Evolutionary conservation across 1,140 invertebrate genomes (phyloP).

Genomic region (Halictus rubicundus): DNA sequence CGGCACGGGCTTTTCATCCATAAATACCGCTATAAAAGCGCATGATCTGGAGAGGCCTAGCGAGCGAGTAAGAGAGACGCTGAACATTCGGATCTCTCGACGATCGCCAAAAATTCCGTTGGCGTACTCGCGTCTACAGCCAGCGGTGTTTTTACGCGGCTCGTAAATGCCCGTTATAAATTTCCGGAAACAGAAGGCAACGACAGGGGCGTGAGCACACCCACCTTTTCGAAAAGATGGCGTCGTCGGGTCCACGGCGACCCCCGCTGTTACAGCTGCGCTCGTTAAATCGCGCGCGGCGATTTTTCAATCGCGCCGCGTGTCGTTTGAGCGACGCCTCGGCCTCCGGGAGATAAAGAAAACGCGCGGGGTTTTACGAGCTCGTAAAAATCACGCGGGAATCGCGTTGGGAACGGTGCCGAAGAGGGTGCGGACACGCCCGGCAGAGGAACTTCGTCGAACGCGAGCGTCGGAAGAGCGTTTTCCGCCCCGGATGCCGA

Average conservation of each 20-base stretch:
- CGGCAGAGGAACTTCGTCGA: neutral
- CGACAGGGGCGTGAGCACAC: constrained; percentile 9
- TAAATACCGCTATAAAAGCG: constrained; percentile 22
- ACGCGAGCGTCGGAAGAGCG: neutral
- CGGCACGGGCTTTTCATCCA: neutral
- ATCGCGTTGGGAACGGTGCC: neutral
- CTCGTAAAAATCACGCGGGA: constrained; percentile 62
- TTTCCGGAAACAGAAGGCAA: constrained; percentile 40
- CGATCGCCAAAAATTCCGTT: constrained; percentile 8
- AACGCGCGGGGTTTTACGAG: constrained; percentile 67
- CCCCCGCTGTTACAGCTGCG: constrained; percentile 19
- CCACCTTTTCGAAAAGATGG: neutral
- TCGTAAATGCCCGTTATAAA: constrained; percentile 50
- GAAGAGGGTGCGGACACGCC: neutral
- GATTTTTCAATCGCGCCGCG: constrained; percentile 59
- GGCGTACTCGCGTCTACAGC: neutral
- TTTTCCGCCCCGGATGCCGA: neutral
- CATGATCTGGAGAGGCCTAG: neutral
- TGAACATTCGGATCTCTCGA: neutral
- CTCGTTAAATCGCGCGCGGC: constrained; percentile 55
- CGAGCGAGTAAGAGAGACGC: neutral
- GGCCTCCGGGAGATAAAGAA: constrained; percentile 67
- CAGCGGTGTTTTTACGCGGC: constrained; percentile 21
- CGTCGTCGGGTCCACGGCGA: neutral
- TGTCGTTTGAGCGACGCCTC: constrained; percentile 44